Evolutionary conservation across 2,113 vertebrate genomes (phyloP).

Genomic region (Circaetus cinerascens): DNA sequence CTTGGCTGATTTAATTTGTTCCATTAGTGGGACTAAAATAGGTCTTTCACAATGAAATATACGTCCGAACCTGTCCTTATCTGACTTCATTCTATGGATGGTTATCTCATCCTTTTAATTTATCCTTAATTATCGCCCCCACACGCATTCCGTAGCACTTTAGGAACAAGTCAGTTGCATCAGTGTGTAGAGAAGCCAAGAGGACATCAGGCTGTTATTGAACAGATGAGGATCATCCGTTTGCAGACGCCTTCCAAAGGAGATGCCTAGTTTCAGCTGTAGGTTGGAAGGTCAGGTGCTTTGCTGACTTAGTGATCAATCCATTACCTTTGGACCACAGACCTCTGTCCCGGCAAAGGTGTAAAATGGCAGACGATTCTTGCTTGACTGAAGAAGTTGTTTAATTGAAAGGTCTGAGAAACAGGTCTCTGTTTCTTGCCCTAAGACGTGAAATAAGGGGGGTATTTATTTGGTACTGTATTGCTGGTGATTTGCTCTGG

Average conservation of each 20-base stretch:
- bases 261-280: neutral
- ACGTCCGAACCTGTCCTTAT: neutral
- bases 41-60: constrained; percentile 27
- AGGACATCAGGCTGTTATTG: neutral
- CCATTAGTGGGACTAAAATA: constrained; percentile 25
- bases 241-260: neutral
- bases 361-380: neutral
- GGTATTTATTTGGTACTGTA: fast-evolving
- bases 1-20: constrained; percentile 21
- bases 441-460: neutral
- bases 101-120: constrained; percentile 35
- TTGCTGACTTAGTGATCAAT: neutral
- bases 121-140: neutral
- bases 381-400: neutral
- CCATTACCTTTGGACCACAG: fast-evolving
- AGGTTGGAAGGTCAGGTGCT: neutral
- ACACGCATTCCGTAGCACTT: neutral
- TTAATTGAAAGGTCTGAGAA: neutral
- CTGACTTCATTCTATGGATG: constrained; percentile 9
- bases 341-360: neutral
- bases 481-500: neutral
- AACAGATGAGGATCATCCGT: neutral
- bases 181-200: neutral
- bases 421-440: neutral
- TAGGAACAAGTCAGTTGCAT: neutral